These are phyloP conservation scores for Megaleporinus macrocephalus DNA, from an alignment of 2,113 vertebrate species.

Conservation along the genomic window DNA sequence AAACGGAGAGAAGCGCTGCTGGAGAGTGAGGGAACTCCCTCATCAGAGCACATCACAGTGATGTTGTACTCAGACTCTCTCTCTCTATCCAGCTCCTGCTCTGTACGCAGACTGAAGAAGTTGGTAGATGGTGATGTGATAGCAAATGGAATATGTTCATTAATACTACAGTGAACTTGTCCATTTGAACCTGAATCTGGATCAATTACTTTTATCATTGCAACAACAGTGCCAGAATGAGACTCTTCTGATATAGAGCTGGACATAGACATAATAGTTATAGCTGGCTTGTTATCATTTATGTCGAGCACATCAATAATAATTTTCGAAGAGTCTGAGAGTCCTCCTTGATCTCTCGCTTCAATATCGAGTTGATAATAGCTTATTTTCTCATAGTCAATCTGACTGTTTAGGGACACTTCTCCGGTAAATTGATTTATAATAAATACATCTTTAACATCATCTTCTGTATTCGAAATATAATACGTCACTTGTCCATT, in stretches of 20 bases:
- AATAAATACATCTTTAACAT: conserved; percentile 56
- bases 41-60: no score
- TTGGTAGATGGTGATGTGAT: conserved; percentile 59
- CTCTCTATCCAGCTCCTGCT: neutral
- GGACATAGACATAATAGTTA: conserved; percentile 66
- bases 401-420: conserved; percentile 56
- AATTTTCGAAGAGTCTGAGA: conserved; percentile 70
- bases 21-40: no score
- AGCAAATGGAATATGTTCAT: conserved; percentile 57
- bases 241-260: conserved; percentile 62
- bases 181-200: conserved; percentile 68
- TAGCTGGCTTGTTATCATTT: conserved; percentile 66
- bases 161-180: conserved; percentile 52
- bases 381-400: conserved; percentile 77
- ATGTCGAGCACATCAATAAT: conserved; percentile 73
- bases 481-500: conserved; percentile 66
- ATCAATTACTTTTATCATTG: conserved; percentile 68
- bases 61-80: no score
- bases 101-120: conserved; percentile 61
- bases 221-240: conserved; percentile 51
- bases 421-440: conserved; percentile 69
- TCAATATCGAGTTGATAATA: conserved; percentile 71
- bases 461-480: conserved; percentile 61
- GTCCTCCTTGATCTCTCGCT: conserved; percentile 75
- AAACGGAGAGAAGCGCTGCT: no score